These are phyloP conservation scores for Limnephilus lunatus DNA, from an alignment of 2,888 invertebrate genomes.

Conservation along the genomic window DNA sequence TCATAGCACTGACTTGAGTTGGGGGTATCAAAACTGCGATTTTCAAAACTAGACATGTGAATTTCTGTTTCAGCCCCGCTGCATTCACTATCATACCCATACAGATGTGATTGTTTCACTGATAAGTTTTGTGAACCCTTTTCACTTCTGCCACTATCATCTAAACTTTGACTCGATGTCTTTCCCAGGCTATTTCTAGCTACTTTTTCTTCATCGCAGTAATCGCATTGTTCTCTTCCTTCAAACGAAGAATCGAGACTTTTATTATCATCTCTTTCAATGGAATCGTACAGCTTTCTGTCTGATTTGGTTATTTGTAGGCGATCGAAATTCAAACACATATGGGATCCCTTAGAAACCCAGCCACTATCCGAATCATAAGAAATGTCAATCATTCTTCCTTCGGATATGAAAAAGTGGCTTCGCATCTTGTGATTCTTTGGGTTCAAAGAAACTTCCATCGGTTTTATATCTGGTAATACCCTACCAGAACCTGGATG, in stretches of 20 bases:
- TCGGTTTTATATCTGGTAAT: conserved; percentile 51
- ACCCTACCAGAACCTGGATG: not conserved
- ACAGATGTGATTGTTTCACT: conserved; percentile 68
- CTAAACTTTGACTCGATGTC: conserved; percentile 29
- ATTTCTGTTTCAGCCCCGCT: conserved; percentile 77
- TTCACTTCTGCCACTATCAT: conserved; percentile 19
- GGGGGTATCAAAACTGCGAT: conserved; percentile 66
- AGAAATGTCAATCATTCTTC: conserved; percentile 72
- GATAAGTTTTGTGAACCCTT: conserved; percentile 52
- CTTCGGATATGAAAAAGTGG: conserved; percentile 73
- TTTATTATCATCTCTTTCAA: conserved; percentile 30
- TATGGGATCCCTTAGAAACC: conserved; percentile 69
- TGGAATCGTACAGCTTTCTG: conserved; percentile 12
- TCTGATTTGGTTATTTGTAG: conserved; percentile 56
- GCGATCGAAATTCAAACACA: conserved; percentile 61
- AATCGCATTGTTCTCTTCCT: not conserved
- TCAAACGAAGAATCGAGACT: conserved; percentile 28
- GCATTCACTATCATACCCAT: conserved; percentile 77
- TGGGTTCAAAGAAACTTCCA: conserved; percentile 72
- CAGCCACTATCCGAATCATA: conserved; percentile 74
- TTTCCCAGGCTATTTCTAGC: not conserved
- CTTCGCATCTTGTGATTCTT: conserved; percentile 70
- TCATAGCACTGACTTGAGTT: not conserved
- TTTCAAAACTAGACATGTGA: conserved; percentile 73
- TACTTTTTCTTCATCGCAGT: conserved; percentile 14